phyloP scores from a whole-genome alignment of 2,113 vertebrate genomes.

The Fulmarus glacialis region DNA sequence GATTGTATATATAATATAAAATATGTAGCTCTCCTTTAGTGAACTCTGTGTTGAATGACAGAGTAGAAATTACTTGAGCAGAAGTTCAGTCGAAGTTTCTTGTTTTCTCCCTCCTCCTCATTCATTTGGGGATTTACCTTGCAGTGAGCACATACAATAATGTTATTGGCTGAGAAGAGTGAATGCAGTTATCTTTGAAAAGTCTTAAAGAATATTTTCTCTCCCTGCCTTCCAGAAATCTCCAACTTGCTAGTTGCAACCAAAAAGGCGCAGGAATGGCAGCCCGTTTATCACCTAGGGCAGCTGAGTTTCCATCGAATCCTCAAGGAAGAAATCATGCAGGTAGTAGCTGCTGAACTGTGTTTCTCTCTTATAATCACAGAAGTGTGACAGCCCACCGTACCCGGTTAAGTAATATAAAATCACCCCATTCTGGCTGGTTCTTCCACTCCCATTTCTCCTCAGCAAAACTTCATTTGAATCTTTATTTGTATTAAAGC shows the following conservation, averaged over 20 bases:
- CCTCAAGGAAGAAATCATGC: slow-evolving; percentile 89
- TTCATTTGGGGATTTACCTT: not conserved
- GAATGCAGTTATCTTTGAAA: not conserved
- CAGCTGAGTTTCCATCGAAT: slow-evolving; percentile 93
- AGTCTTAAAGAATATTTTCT: not conserved
- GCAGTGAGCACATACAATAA: not conserved
- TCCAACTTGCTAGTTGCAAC: slow-evolving; percentile 95
- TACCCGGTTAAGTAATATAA: no score
- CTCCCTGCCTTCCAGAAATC: slow-evolving; percentile 80
- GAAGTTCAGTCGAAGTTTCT: not conserved
- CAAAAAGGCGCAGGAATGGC: slow-evolving; percentile 83
- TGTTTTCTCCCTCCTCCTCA: not conserved
- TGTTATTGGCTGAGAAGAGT: rapidly evolving
- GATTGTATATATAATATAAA: not conserved
- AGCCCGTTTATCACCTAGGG: slow-evolving; percentile 75
- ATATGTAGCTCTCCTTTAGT: not conserved
- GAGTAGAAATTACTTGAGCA: not conserved
- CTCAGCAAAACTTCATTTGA: not conserved
- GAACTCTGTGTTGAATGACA: not conserved
- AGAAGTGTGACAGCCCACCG: not conserved
- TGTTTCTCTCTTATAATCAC: not conserved
- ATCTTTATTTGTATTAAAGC: not conserved
- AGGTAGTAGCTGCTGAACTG: slow-evolving; percentile 72
- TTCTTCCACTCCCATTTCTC: not conserved
- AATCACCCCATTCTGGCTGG: not conserved